Evolutionary conservation across 2,113 vertebrate species (phyloP).

Genomic region (Oceanites oceanicus): DNA sequence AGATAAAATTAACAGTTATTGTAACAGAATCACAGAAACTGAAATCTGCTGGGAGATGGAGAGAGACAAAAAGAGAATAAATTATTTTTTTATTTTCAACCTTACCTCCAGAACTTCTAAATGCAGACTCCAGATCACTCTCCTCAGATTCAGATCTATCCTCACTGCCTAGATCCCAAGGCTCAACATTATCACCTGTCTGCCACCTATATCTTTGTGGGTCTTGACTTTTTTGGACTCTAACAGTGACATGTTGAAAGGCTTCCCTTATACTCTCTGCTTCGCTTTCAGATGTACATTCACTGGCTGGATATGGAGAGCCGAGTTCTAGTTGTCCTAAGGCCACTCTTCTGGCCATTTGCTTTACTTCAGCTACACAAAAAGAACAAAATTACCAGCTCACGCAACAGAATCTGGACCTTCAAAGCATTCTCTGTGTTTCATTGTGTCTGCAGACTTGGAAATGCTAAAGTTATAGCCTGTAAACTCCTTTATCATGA

Average conservation of each 20-base stretch:
- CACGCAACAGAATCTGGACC: not conserved
- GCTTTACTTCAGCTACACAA: conserved; percentile 71
- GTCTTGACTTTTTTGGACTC: not conserved
- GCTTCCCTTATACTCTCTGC: not conserved
- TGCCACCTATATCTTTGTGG: not conserved
- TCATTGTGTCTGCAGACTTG: not conserved
- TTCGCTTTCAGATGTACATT: conserved; percentile 45
- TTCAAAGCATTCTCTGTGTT: not conserved
- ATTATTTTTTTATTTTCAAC: not conserved
- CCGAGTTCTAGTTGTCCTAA: conserved; percentile 55
- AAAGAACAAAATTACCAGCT: not conserved
- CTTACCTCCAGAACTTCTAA: conserved; percentile 28
- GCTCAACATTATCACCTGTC: not conserved
- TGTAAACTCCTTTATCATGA: not conserved
- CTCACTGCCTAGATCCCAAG: not conserved
- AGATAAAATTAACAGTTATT: not conserved
- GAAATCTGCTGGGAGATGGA: not conserved
- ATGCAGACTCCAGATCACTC: not conserved
- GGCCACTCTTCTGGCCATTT: conserved; percentile 69
- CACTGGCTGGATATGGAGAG: not conserved
- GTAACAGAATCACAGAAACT: not conserved
- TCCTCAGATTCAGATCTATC: not conserved
- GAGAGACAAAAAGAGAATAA: not conserved
- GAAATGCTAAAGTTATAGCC: not conserved
- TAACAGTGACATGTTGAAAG: not conserved